Evolutionary conservation across 2,888 invertebrate genomes (phyloP).

Genomic region (Megastigmus dorsalis): DNA sequence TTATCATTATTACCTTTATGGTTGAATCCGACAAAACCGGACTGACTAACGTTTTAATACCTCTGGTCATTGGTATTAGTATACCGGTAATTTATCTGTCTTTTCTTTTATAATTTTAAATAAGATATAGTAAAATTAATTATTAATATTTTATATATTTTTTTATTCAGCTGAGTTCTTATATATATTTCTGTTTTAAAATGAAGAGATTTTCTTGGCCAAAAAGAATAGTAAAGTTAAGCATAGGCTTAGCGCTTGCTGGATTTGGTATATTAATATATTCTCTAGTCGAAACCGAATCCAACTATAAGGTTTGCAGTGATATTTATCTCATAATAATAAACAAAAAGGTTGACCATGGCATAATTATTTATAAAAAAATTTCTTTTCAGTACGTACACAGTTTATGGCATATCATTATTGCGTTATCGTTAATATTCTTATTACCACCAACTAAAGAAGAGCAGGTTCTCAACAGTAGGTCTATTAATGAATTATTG

Average conservation of each 20-base stretch:
- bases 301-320: slow-evolving; percentile 75
- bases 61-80: slow-evolving; percentile 70
- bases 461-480: slow-evolving; percentile 49
- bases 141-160: slow-evolving; percentile 1
- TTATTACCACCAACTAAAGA: slow-evolving; percentile 74
- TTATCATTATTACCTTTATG: slow-evolving; percentile 76
- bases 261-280: slow-evolving; percentile 76
- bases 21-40: slow-evolving; percentile 76
- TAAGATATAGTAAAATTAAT: too few relatives aligned
- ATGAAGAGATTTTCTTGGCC: slow-evolving; percentile 62
- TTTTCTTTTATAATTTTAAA: neutral
- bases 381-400: slow-evolving; percentile 75
- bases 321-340: neutral
- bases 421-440: slow-evolving; percentile 77
- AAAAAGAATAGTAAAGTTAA: slow-evolving; percentile 62
- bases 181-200: slow-evolving; percentile 61
- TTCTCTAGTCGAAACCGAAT: slow-evolving; percentile 78
- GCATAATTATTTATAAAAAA: neutral
- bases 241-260: slow-evolving; percentile 76
- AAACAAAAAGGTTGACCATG: neutral
- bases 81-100: slow-evolving; percentile 66
- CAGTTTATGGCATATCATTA: slow-evolving; percentile 79
- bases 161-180: slow-evolving; percentile 62
- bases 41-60: slow-evolving; percentile 75
- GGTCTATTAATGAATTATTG: slow-evolving; percentile 62